Evolutionary conservation across 2,888 invertebrate species (phyloP).

Genomic region (Xanthostigma xanthostigma): DNA sequence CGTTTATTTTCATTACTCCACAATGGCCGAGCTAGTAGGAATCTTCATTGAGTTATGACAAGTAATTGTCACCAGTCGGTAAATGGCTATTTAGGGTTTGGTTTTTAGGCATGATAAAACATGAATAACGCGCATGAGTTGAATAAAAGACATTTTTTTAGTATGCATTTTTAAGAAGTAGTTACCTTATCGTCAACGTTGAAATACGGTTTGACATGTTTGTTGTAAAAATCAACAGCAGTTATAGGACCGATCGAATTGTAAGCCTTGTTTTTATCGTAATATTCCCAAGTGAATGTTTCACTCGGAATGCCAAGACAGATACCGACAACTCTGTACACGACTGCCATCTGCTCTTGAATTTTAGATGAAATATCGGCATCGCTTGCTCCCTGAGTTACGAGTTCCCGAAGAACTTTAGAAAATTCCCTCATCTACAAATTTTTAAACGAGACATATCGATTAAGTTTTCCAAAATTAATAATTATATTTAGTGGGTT

Average conservation of each 20-base stretch:
- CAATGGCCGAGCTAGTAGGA: no score
- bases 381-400: slow-evolving; percentile 43
- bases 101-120: no score
- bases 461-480: background rate
- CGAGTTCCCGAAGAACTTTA: slow-evolving; percentile 49
- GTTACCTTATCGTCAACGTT: slow-evolving; percentile 69
- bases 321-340: slow-evolving; percentile 70
- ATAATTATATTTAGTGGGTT: background rate
- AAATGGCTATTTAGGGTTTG: no score
- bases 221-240: slow-evolving; percentile 66
- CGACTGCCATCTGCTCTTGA: slow-evolving; percentile 52
- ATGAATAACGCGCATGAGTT: no score
- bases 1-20: no score
- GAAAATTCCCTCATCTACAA: slow-evolving; percentile 66
- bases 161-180: background rate
- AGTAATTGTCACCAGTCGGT: no score
- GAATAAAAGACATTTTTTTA: no score
- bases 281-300: slow-evolving; percentile 70
- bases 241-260: slow-evolving; percentile 59
- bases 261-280: slow-evolving; percentile 65
- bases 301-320: slow-evolving; percentile 71
- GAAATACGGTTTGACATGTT: slow-evolving; percentile 59
- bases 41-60: no score
- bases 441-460: slow-evolving; percentile 4
- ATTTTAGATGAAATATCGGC: slow-evolving; percentile 46